Conservation (phyloP, 2,797 vertebrate species). For the Sylvilagus floridanus region DNA sequence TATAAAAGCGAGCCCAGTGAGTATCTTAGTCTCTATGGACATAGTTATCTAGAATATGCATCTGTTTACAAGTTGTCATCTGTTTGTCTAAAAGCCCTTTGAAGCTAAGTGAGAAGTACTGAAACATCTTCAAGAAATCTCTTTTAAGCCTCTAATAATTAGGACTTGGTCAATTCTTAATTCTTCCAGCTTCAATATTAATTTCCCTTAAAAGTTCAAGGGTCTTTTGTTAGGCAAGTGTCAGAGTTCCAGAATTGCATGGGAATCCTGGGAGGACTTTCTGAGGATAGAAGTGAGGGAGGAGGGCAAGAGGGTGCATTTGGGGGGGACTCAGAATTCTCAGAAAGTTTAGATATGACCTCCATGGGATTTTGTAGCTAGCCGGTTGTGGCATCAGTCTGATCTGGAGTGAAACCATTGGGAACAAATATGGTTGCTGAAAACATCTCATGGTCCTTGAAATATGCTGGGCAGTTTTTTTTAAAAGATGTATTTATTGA, state of each 20-base stretch:
- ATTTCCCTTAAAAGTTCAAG: background rate
- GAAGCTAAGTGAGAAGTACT: background rate
- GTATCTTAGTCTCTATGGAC: background rate
- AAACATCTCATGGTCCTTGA: background rate
- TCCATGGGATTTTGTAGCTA: background rate
- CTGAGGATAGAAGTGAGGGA: fast-evolving
- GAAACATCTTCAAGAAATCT: background rate
- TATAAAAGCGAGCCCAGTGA: background rate
- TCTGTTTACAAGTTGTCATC: background rate
- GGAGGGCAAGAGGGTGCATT: background rate
- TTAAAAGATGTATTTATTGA: too few relatives aligned
- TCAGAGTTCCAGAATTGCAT: background rate
- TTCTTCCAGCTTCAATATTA: background rate
- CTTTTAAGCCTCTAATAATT: background rate
- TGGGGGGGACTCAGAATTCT: background rate
- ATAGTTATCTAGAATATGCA: background rate
- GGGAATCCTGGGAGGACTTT: background rate
- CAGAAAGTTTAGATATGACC: background rate
- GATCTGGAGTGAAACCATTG: background rate
- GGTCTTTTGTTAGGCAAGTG: background rate
- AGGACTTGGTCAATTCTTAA: background rate
- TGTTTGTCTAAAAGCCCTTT: background rate
- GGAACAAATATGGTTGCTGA: background rate
- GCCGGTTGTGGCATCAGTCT: background rate
- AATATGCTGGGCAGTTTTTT: background rate